Conservation (phyloP, 2,888 invertebrate species). For the Nomada ferruginata region DNA sequence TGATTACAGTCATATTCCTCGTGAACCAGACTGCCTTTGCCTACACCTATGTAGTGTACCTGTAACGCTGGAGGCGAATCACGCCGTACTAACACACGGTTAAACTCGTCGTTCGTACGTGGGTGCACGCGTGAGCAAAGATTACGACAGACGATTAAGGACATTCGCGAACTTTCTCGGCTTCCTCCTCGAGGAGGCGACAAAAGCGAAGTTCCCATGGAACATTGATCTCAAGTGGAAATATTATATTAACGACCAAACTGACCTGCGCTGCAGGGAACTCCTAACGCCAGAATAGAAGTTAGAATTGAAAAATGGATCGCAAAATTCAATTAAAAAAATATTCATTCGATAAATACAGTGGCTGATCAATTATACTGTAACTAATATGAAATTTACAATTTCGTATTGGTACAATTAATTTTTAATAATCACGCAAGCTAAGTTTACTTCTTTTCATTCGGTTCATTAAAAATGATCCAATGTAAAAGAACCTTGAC, state of each 20-base stretch:
- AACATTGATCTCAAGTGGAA: not conserved
- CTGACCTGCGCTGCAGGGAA: not conserved
- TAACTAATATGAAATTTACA: no score
- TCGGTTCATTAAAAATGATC: no score
- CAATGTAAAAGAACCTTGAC: no score
- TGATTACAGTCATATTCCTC: slow-evolving; percentile 48
- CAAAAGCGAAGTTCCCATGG: not conserved
- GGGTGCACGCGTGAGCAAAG: slow-evolving; percentile 33
- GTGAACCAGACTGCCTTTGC: slow-evolving; percentile 29
- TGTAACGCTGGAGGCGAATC: slow-evolving; percentile 35
- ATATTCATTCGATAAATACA: no score
- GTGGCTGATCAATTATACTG: no score
- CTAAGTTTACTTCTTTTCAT: no score
- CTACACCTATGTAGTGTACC: not conserved
- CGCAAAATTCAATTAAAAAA: no score
- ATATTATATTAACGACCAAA: not conserved
- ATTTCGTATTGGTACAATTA: no score
- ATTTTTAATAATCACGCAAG: no score
- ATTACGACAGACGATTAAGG: slow-evolving; percentile 49
- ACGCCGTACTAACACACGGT: slow-evolving; percentile 13
- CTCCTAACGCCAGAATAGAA: no score
- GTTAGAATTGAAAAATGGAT: no score
- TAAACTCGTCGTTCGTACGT: not conserved
- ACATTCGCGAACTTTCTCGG: slow-evolving; percentile 48
- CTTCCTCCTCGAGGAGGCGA: slow-evolving; percentile 18